Evolutionary conservation across 2,888 invertebrate species (phyloP), one percentile per base, ranked within the genome.

Genomic region (Eulithis prunata): DNA sequence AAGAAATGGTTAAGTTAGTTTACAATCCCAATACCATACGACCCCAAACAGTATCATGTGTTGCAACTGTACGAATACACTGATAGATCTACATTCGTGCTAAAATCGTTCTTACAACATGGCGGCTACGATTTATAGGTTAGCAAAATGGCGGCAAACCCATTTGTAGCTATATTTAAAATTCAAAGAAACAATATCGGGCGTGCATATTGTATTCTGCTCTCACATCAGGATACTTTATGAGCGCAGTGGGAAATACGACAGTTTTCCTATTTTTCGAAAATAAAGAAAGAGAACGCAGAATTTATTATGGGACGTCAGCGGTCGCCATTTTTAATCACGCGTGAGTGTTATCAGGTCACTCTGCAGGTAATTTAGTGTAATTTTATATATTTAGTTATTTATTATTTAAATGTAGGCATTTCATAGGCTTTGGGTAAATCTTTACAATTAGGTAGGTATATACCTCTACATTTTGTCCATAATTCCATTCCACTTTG

Each of bases 181-280:
- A 91, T 91, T 88, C 89, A 91, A 89, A 88, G 88, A 90, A 90
- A 90, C 91, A 90, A 90, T 91, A 90, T 91, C 86, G 88, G 83
- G 84, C 85, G 84, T 85, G 88, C 84, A 89, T 90, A 89, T 84
- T 84, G 82, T 87, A 86, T 87, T 79, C 81, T 78, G 78, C 78
- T 79, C 78, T 75, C 78, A 78, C 82, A 84, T 85, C 83, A 79
- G 80, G 86, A 88, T 90, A 84, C 81, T 89, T 89, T 91, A 91
- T 79, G 90, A 82, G 76, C 87, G 88, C 77, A 76, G 82, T 75
- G 91, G 91, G 90, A 90, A 89, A 89, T 88, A 83, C 84, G 86
- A 87, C 88, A 84, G 78, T 82, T 84, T 83, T 78, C 79, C 72
- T 71, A 80, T 79, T 83, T 83, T 83, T 79, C 77, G 75, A 81